Evolutionary conservation across 1,140 invertebrate genomes (phyloP), one percentile per base, ranked within the genome.

Genomic region (Eumeta japonica): DNA sequence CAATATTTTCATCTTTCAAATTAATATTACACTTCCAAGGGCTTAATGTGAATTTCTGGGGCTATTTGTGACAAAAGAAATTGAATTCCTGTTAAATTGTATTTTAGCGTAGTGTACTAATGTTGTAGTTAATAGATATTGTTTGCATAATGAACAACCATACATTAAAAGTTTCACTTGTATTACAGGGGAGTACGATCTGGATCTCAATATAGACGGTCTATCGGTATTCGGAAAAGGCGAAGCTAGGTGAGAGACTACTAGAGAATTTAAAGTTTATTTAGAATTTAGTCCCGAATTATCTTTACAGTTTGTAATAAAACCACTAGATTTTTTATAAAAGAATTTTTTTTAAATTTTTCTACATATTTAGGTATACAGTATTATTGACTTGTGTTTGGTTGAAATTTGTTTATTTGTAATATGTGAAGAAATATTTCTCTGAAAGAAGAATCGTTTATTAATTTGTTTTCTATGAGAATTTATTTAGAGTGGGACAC

Each of bases 141-240:
- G 17, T 16, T 37, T 19, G 15, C 16, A 15, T 16, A 10, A 15
- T 27, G 27, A 28, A 19, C 11, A 36, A 36, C 10, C 9, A 36
- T 27, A 13, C n/a, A 10, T n/a, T 10, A 2, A 37, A 10, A 10
- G 17, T 32, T 40, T 28, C 16, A 15, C n/a, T 10, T 28, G 12
- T 19, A 11, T 41, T 43, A 17, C 41, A 53, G 51, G 35, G 9
- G 17, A 28, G 5, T 53, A 53, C 17, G 51, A 53, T 16, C 36
- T 53, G 0, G 3, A 5, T 2, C 9, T 47, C n/a, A 16, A 18
- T 11, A 37, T 27, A 1, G 15, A 35, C 4, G 45, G 41, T 16
- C 15, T 36, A 2, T 33, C 38, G 19, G 37, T 53, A 10, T 53
- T 47, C 20, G 50, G 50, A 5, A 44, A 13, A 12, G 51, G 51